Base-by-base conservation (phyloP, 1,140 invertebrate genomes). In the Aphis craccivora region DNA sequence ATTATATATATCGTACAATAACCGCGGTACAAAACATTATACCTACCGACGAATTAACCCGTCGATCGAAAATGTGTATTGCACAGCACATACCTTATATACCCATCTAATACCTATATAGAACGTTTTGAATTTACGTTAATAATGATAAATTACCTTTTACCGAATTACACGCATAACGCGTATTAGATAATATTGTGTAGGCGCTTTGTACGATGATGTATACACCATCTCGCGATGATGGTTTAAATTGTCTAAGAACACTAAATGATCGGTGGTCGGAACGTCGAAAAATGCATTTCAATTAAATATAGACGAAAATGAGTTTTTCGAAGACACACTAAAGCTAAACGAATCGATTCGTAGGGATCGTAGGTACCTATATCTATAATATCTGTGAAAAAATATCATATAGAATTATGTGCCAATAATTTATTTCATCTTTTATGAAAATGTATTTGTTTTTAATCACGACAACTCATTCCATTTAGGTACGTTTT, bases 1-100 rank as follows among this genome's bases (percentile, higher is more conserved):
- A n/a, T n/a, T n/a, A 37, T 37, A 37, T 20, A 20, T 30, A 76
- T n/a, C 14, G 60, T 6, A 35, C n/a, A 76, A n/a, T 76, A 76
- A 35, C 30, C 60, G 14, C 60, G 30, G 2, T 76, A 76, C 60
- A n/a, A 76, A 76, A 76, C 60, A 76, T 4, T n/a, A 76, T 35
- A 14, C 14, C 30, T 35, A 14, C 30, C 30, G 30, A 76, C 30
- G 60, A 76, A 76, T 76, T 76, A 76, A 76, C 30, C 60, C 60
- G 60, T 76, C n/a, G 60, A 76, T 76, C 60, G 60, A 76, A 76
- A 76, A 76, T n/a, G 30, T 76, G 60, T 76, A 76, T 76, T 76
- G 14, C n/a, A n/a, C n/a, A 76, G 22, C 30, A 18, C 30, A 18
- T 67, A 18, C 1, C 48, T 51, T 48, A 48, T 67, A 76, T 55